phyloP scores from a whole-genome alignment of 2,113 vertebrate species.

The Cinclus mexicanus region DNA sequence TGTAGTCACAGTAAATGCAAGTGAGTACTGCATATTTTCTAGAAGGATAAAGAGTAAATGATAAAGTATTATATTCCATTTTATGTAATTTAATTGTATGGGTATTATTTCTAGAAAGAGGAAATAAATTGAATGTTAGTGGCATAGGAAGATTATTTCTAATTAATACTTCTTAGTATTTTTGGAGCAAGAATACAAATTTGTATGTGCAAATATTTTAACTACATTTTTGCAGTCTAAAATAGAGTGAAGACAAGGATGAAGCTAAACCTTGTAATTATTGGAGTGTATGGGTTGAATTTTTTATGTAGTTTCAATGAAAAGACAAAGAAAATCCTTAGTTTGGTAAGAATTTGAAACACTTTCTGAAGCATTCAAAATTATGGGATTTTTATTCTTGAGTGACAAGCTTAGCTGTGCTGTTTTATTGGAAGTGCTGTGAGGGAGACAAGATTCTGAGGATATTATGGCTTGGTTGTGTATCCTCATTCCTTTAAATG shows the following conservation, averaged over 20 bases:
- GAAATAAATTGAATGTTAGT: not conserved
- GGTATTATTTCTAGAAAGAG: not conserved
- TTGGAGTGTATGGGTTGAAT: not conserved
- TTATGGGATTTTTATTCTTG: not conserved
- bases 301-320: not conserved
- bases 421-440: not conserved
- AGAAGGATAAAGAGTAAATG: not conserved
- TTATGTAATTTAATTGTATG: not conserved
- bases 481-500: not conserved
- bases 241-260: not conserved
- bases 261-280: not conserved
- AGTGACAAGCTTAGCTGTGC: not conserved
- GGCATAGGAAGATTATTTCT: not conserved
- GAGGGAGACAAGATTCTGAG: not conserved
- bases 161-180: not conserved
- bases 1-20: not conserved
- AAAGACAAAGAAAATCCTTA: not conserved
- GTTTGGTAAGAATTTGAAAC: not conserved
- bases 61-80: not conserved
- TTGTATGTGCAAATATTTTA: not conserved
- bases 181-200: not conserved
- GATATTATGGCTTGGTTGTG: not conserved
- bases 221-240: not conserved
- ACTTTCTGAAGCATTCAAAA: not conserved
- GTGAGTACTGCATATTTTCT: not conserved